Evolutionary conservation across 1,140 invertebrate genomes (phyloP), one percentile per base, ranked within the genome.

Genomic region (Rhysida immarginata): DNA sequence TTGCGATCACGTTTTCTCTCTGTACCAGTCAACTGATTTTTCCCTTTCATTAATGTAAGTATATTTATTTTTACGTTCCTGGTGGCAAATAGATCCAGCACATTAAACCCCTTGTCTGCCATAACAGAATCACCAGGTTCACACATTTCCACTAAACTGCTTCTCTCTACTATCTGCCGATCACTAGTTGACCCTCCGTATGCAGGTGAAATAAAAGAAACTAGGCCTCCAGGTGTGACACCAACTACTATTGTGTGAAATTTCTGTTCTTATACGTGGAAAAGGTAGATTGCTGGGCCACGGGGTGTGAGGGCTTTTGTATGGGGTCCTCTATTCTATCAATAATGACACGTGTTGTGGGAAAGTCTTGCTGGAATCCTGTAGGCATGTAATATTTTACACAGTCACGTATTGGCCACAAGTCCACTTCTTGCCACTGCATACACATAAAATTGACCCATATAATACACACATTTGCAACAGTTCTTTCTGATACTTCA

Each of bases 21-120:
- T 13, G 14, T 20, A 18, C 11, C 11, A 8, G 14, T 23, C 11
- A 48, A 23, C 45, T 48, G 45, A 48, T 48, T 48, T 13, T 23
- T 23, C 8, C 45, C 21, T 48, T 8, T 48, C 23, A 48, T 18
- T 13, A 23, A 18, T 23, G 45, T 48, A 18, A 20, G 45, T 23
- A 23, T 48, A 23, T 48, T 48, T 14, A 48, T 23, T 11, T 13
- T 48, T 13, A 48, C 21, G 23, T 48, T 20, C 21, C 23, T 13
- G 45, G 14, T 23, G 8, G 45, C 45, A 48, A 48, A 48, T 48
- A 48, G 21, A 48, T 48, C 45, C 21, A 13, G 45, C 14, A 48
- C 45, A 11, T 11, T 48, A 60, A 71, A 71, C 21, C 69, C 68
- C 63, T 69, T 66, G 55, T 72, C 69, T 14, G 67, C 69, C 56